Evolutionary conservation across 2,113 vertebrate species (phyloP).

Genomic region (Mastomys coucha): DNA sequence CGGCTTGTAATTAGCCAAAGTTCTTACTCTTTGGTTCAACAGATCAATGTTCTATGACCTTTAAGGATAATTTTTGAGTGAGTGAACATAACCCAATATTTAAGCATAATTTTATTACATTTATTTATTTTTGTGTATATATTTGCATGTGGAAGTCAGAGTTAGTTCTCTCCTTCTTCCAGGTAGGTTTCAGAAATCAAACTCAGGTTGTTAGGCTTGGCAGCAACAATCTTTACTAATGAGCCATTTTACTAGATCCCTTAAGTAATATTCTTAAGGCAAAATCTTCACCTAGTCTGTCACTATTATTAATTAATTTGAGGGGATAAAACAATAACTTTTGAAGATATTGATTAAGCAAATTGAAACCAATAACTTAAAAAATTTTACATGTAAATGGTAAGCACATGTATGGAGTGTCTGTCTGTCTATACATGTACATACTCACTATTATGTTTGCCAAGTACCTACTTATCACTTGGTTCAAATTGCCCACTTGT

Average conservation of each 20-base stretch:
- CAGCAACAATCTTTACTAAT: background rate
- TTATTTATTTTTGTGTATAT: background rate
- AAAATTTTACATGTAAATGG: background rate
- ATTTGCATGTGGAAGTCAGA: background rate
- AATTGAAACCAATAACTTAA: background rate
- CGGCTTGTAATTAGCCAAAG: background rate
- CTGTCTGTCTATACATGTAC: background rate
- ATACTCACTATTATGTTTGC: background rate
- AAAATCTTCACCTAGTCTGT: background rate
- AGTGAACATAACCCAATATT: background rate
- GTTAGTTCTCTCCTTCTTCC: background rate
- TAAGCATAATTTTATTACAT: background rate
- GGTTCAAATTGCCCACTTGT: conserved; percentile 2
- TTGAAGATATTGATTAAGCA: background rate
- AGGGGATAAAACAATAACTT: background rate
- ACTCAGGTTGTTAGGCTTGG: background rate
- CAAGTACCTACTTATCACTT: background rate
- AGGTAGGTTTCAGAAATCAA: background rate
- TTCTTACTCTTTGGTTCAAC: background rate
- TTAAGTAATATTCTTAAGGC: background rate
- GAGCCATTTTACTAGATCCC: background rate
- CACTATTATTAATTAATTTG: background rate
- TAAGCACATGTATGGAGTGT: background rate
- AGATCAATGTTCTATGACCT: background rate
- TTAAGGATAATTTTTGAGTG: background rate